These are phyloP conservation scores for Nymphalis polychloros DNA, from an alignment of 2,888 invertebrate species.

Conservation along the genomic window DNA sequence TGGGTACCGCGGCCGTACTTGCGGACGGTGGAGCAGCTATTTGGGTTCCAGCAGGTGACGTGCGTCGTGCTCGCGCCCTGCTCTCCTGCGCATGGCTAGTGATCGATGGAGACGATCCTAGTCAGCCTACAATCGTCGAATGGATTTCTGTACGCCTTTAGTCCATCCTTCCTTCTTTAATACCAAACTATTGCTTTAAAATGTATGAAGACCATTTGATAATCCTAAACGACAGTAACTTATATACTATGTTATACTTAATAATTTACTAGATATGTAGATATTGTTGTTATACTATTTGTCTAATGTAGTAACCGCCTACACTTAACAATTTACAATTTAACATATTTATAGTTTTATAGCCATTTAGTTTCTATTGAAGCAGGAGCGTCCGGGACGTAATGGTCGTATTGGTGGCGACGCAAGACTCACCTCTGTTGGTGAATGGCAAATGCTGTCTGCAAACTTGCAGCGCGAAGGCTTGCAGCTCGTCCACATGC, in stretches of 20 bases:
- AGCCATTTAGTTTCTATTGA: slow-evolving; percentile 9
- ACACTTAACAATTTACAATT: neutral
- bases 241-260: neutral
- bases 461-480: slow-evolving; percentile 77
- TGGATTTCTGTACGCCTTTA: slow-evolving; percentile 83
- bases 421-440: slow-evolving; percentile 86
- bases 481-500: slow-evolving; percentile 80
- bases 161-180: neutral
- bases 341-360: neutral
- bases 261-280: neutral
- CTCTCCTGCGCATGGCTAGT: slow-evolving; percentile 95
- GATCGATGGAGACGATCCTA: slow-evolving; percentile 86
- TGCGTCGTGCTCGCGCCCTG: slow-evolving; percentile 91
- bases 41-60: slow-evolving; percentile 96
- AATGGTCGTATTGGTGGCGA: slow-evolving; percentile 87
- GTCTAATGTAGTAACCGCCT: neutral
- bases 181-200: too few species aligned
- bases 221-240: neutral
- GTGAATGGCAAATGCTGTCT: slow-evolving; percentile 84
- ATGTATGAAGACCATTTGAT: neutral
- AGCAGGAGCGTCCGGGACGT: slow-evolving; percentile 60
- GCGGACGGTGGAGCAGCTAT: slow-evolving; percentile 88
- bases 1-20: slow-evolving; percentile 86
- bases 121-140: slow-evolving; percentile 83
- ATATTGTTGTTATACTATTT: neutral